Evolutionary conservation across 2,888 invertebrate genomes (phyloP), one percentile per base, ranked within the genome.

Genomic region (Thymelicus lineola): DNA sequence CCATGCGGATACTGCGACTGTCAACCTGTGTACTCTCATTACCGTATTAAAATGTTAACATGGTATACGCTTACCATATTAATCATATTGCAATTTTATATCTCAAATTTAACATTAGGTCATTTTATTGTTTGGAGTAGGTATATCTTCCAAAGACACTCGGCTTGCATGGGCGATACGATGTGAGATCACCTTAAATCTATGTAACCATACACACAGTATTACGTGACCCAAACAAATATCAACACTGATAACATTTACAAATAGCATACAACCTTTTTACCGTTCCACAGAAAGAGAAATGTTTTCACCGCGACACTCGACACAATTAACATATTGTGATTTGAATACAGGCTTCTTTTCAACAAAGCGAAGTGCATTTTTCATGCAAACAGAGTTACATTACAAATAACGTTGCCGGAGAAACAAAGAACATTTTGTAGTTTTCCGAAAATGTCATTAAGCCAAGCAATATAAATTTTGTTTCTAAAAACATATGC

Each of bases 291-390:
- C 42, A 55, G 53, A 62, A 57, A 68, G 55, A 60, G 61, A 62
- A 68, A 68, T 68, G 68, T 62, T 68, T 68, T 46, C 53, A 46
- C 42, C 55, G 38, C 45, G 62, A 62, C 61, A 62, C 61, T 68
- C 60, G 61, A 46, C 61, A 55, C 60, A 55, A 61, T 68, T 68
- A 68, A 68, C 62, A 62, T 68, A 62, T 57, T 68, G 68, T 68
- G 46, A 68, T 62, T 68, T 62, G 66, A 66, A 66, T 66, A 66
- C 67, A 61, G 67, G 60, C 53, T 67, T 61, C 60, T 67, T 67
- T 60, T 35, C 53, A 61, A 55, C 60, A 67, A 67, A 67, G 67
- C 42, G 35, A 35, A 67, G 67, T 67, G 67, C 67, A 67, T 67
- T 67, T 67, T 67, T 60, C 60, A 60, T 67, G 67, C 61, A 67